Evolutionary conservation across 2,797 vertebrate species (phyloP), one percentile per base, ranked within the genome.

Genomic region (Pangasius mekongensis): DNA sequence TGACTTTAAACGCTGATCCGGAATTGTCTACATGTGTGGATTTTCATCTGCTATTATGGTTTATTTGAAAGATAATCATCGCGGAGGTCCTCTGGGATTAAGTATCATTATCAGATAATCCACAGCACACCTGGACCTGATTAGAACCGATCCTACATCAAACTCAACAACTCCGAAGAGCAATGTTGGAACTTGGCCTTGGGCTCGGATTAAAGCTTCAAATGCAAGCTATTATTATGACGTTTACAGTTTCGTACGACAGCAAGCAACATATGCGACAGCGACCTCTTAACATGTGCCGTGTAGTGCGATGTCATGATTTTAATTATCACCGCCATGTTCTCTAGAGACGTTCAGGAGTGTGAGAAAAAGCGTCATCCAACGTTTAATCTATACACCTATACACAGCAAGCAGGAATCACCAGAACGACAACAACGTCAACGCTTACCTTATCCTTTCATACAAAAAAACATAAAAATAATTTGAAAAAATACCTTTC

Each of bases 21-120:
- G 89, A 88, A 89, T 89, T 89, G 88, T 82, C 76, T 93, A 89
- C 92, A 94, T 91, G 91, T 94, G 94, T 93, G 88, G 92, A 94
- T 94, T 92, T 94, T 94, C 94, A 94, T 93, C 78, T 91, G 92
- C 93, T 92, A 94, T 95, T 95, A 94, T 91, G 90, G 92, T 92
- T 91, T 93, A 92, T 94, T 94, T 94, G 92, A 92, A 94, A 93
- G 88, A 94, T 94, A 94, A 95, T 94, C 91, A 94, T 91, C 93
- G 91, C 93, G 91, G 92, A 93, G 39, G 86, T 89, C 85, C 39
- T 22, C 27, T 88, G 64, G 80, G 88, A 89, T 90, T 91, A 90
- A 81, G 83, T 81, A 87, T 86, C 33, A 71, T 88, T 89, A 91
- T 88, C 89, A 90, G 84, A 89, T 90, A 90, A 89, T 89, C 86